A percentile compares a stretch with the other conserved stretches of the same genome.
phyloP scores from a whole-genome alignment of 53 echinoderm and acorn worm species.

The Paracentrotus lividus region DNA sequence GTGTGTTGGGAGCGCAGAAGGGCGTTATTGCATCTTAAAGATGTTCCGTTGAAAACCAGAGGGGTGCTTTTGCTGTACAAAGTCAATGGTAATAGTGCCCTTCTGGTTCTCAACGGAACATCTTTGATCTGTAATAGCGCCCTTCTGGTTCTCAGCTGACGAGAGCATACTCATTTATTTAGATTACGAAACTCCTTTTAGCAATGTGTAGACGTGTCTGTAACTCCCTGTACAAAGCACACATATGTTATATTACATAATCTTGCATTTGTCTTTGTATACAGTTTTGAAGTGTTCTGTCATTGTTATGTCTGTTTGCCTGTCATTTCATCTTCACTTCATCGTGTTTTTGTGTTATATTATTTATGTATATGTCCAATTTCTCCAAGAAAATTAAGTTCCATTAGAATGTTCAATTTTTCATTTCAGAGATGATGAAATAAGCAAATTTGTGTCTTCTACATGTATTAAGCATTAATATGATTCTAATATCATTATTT shows the following conservation, averaged over 20 bases:
- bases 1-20: no score
- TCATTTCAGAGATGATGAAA: background rate
- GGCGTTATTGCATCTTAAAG: background rate
- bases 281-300: constrained; percentile 67
- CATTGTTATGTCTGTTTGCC: constrained; percentile 17
- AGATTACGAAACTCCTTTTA: background rate
- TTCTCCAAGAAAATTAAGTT: background rate
- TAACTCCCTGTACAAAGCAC: constrained; percentile 44
- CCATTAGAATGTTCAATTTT: constrained; percentile 1
- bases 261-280: constrained; percentile 18
- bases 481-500: background rate
- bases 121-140: no score
- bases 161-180: no score
- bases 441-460: background rate
- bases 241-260: background rate
- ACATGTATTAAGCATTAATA: background rate
- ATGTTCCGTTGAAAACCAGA: no score
- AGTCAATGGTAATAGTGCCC: no score
- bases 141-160: no score
- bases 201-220: constrained; percentile 59
- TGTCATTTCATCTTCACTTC: background rate
- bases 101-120: no score
- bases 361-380: background rate
- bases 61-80: no score
- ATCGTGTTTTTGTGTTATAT: background rate